Base-by-base conservation (phyloP, 2,797 vertebrate species). In the Arrhamphus sclerolepis region DNA sequence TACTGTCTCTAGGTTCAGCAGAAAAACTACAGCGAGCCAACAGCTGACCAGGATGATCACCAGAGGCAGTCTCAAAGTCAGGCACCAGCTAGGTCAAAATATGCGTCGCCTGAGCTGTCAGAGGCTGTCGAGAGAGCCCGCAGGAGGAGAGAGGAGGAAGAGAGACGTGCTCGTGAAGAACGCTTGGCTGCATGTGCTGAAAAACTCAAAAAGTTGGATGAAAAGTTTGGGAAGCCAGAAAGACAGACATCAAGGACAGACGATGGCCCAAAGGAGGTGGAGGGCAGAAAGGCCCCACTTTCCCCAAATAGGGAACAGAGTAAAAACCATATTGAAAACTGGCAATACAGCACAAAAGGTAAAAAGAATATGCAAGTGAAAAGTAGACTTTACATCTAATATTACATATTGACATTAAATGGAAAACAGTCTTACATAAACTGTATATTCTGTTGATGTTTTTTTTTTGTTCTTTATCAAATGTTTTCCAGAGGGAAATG, bases 171-270 rank as follows among this genome's bases (percentile, higher is more conserved):
- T 3, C 94, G 97, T 0, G 96, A 98, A 56, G 97, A 99, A 77
- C 88, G 98, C 3, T 86, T 98, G 73, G 97, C 97, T 0, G 97
- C 97, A 26, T 98, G 98, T 0, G 98, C 98, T 0, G 97, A 96
- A 68, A 99, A 99, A 63, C 94, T 99, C n/a, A 99, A 98, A 48
- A 95, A 93, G 64, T 92, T 99, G 52, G 97, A 99, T 66, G 96
- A 99, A 84, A 94, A 92, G 78, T 93, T 94, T 47, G 92, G 93
- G 20, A 98, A 98, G 71, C 93, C 92, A 28, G 96, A 91, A 86
- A 91, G 94, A 75, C 92, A 91, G 81, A 89, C 84, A 0, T 92
- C 91, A 29, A 94, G 93, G 76, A 76, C 75, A 0, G 94, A 89
- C 0, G 96, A 96, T 7, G 42, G 84, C 8, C 91, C 80, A 59